These are phyloP conservation scores for Takifugu flavidus DNA, from an alignment of 2,113 vertebrate species.

Conservation along the genomic window DNA sequence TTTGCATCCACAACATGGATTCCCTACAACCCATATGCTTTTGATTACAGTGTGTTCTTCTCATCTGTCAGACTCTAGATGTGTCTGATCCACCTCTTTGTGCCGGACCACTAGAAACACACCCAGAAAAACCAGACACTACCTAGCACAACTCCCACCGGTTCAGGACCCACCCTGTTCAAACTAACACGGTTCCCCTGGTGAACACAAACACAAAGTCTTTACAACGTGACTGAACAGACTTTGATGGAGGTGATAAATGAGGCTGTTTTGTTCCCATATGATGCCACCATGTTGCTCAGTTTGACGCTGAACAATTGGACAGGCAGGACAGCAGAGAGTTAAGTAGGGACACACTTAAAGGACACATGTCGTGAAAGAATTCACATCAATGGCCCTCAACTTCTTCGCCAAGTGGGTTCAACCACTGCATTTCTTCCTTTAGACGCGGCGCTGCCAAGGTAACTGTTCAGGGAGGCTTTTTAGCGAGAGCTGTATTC, in stretches of 20 bases:
- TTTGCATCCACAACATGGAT: constrained; percentile 22
- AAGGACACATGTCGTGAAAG: constrained; percentile 47
- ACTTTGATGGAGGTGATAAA: constrained; percentile 38
- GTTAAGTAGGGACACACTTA: constrained; percentile 25
- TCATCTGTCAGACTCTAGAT: constrained; percentile 18
- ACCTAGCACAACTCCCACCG: not conserved
- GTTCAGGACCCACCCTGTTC: constrained; percentile 11
- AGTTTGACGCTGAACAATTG: constrained; percentile 38
- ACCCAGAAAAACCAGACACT: constrained; percentile 13
- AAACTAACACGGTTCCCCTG: constrained; percentile 22
- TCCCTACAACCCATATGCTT: constrained; percentile 38
- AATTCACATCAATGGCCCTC: constrained; percentile 34
- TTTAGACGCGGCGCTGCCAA: constrained; percentile 45
- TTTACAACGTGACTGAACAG: constrained; percentile 36
- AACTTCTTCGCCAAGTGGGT: constrained; percentile 18
- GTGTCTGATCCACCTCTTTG: constrained; percentile 48
- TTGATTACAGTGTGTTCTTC: constrained; percentile 47
- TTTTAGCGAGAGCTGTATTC: constrained; percentile 30
- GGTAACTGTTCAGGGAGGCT: constrained; percentile 49
- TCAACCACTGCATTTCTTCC: constrained; percentile 43
- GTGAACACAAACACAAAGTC: not conserved
- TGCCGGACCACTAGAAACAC: constrained; percentile 16
- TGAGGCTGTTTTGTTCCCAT: constrained; percentile 28
- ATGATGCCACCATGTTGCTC: constrained; percentile 42
- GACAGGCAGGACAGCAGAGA: constrained; percentile 21